phyloP scores from a whole-genome alignment of 2,797 vertebrate genomes.

The Podarcis lilfordi region DNA sequence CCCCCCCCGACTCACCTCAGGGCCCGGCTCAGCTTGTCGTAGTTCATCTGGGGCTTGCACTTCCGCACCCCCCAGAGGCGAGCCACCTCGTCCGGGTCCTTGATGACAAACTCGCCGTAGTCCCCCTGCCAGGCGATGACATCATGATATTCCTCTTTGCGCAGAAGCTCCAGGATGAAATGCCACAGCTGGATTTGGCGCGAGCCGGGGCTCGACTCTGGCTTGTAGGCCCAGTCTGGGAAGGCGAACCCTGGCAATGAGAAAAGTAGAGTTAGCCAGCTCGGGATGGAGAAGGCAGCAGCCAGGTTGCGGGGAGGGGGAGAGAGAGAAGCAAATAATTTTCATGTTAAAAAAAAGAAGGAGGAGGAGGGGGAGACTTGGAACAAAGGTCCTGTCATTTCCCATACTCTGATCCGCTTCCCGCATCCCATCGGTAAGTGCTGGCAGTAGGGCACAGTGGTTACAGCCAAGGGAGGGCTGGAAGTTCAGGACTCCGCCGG shows the following conservation, averaged over 20 bases:
- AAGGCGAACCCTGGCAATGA: constrained; percentile 84
- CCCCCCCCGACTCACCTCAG: constrained; percentile 83
- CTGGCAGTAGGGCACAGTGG: neutral
- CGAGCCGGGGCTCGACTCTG: constrained; percentile 90
- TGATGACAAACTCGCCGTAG: constrained; percentile 94
- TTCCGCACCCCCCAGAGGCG: constrained; percentile 92
- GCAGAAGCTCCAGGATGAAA: constrained; percentile 91
- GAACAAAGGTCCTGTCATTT: neutral
- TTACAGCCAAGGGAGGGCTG: neutral
- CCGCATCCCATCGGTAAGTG: neutral
- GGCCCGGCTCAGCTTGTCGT: constrained; percentile 92
- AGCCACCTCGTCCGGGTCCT: constrained; percentile 92
- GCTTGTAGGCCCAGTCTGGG: constrained; percentile 94
- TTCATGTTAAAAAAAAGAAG: neutral
- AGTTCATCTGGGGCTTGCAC: constrained; percentile 95
- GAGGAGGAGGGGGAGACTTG: neutral
- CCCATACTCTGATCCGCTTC: neutral
- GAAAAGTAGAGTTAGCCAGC: constrained; percentile 1
- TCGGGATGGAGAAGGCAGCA: neutral
- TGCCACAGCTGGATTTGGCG: constrained; percentile 95
- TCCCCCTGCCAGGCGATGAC: constrained; percentile 95
- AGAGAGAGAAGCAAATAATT: neutral
- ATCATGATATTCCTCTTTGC: constrained; percentile 91
- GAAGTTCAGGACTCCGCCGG: neutral
- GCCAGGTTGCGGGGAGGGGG: too few species aligned